Conservation (phyloP, 2,888 invertebrate species). For the Arctia plantaginis region DNA sequence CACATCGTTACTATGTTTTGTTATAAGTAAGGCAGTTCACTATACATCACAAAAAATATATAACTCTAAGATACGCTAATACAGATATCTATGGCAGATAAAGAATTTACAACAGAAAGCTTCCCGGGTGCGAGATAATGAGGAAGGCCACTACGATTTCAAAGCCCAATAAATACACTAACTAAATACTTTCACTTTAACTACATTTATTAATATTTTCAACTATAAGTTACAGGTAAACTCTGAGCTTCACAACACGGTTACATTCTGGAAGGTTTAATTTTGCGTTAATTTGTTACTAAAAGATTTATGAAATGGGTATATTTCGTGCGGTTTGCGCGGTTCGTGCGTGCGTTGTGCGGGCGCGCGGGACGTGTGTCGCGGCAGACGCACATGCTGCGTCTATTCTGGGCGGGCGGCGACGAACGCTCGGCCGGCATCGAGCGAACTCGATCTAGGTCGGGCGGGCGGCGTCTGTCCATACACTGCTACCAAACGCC, state of each 20-base stretch:
- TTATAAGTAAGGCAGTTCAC: conserved; percentile 64
- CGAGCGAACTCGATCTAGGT: conserved; percentile 82
- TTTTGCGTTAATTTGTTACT: conserved; percentile 28
- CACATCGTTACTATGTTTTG: conserved; percentile 75
- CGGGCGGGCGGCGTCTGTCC: conserved; percentile 61
- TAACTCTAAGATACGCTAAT: conserved; percentile 38
- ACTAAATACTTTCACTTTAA: conserved; percentile 65
- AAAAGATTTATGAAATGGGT: conserved; percentile 30
- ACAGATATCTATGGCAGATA: conserved; percentile 40
- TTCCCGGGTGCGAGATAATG: conserved; percentile 70
- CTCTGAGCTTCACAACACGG: conserved; percentile 57
- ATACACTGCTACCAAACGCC: conserved; percentile 48
- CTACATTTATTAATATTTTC: conserved; percentile 67
- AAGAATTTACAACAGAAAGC: conserved; percentile 58
- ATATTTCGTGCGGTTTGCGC: conserved; percentile 42
- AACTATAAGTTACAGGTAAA: conserved; percentile 36
- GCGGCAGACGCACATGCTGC: conserved; percentile 83
- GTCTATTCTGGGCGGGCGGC: conserved; percentile 83
- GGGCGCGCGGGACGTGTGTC: conserved; percentile 69
- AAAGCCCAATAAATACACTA: conserved; percentile 64
- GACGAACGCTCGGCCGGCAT: conserved; percentile 70
- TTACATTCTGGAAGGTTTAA: conserved; percentile 51
- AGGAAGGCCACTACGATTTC: conserved; percentile 77
- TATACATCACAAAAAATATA: conserved; percentile 50
- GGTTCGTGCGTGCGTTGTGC: conserved; percentile 46